Conservation (phyloP, 2,888 invertebrate species). For the Apotomis betuletana region DNA sequence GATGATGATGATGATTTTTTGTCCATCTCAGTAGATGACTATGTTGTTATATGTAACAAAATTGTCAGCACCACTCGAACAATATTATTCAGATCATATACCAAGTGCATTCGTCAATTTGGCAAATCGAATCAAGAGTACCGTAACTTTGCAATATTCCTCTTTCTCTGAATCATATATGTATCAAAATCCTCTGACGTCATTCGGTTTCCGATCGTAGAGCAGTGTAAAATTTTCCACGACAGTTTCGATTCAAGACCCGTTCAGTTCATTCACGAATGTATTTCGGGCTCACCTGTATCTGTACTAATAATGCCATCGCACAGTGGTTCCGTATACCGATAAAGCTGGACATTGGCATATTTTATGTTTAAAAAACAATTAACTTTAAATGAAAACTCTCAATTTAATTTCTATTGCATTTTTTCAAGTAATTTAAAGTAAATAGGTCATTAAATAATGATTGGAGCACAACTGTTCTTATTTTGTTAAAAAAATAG, state of each 20-base stretch:
- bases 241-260: slow-evolving; percentile 58
- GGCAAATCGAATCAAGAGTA: not conserved
- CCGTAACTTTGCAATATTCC: slow-evolving; percentile 41
- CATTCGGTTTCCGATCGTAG: slow-evolving; percentile 54
- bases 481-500: no score
- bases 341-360: no score
- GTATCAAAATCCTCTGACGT: slow-evolving; percentile 53
- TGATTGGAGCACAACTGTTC: no score
- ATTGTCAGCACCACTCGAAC: no score
- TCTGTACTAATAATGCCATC: slow-evolving; percentile 68
- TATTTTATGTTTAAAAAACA: no score
- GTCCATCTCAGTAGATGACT: no score
- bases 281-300: slow-evolving; percentile 69
- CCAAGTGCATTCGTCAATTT: slow-evolving; percentile 41
- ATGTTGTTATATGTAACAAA: no score
- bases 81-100: slow-evolving; percentile 6
- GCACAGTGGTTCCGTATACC: slow-evolving; percentile 32
- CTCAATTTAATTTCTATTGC: no score
- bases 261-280: slow-evolving; percentile 54
- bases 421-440: no score
- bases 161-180: slow-evolving; percentile 44
- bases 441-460: no score
- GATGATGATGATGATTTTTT: no score
- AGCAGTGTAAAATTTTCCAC: slow-evolving; percentile 78
- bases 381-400: no score